A percentile compares a stretch with the other conserved stretches of the same genome.
phyloP scores from a whole-genome alignment of 2,888 invertebrate species.

The Sepioteuthis lessoniana region DNA sequence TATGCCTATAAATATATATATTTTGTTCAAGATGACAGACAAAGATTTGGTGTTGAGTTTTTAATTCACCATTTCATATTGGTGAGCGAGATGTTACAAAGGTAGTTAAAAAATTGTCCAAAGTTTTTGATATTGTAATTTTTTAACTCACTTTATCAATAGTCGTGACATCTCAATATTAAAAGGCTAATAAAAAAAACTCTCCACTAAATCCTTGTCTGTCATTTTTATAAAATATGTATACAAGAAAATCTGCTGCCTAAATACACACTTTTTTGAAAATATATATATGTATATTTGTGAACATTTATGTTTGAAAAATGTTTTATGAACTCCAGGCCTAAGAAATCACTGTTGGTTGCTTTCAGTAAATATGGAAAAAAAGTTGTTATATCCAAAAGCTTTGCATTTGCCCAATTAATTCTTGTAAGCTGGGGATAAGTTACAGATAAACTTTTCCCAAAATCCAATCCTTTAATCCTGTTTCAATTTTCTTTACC shows the following conservation, averaged over 20 bases:
- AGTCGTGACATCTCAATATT: no score
- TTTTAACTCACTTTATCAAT: no score
- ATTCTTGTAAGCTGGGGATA: not conserved
- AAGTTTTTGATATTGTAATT: no score
- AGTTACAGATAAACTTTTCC: not conserved
- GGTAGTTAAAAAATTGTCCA: no score
- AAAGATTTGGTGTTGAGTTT: no score
- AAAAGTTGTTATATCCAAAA: not conserved
- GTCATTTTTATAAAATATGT: not conserved
- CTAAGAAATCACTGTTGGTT: not conserved
- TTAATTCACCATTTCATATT: no score
- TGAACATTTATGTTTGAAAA: not conserved
- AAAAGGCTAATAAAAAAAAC: not conserved
- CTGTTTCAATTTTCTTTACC: no score
- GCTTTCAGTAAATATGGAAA: not conserved
- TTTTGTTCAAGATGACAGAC: no score
- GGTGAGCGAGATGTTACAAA: no score
- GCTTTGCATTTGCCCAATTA: conserved; percentile 5
- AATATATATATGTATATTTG: not conserved
- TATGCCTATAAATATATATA: no score
- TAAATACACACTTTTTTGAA: not conserved
- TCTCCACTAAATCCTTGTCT: not conserved
- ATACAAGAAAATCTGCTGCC: not conserved
- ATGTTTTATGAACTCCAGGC: not conserved
- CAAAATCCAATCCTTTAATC: no score